These are phyloP conservation scores for Frankliniella fusca DNA, from an alignment of 2,888 invertebrate species.

Conservation along the genomic window DNA sequence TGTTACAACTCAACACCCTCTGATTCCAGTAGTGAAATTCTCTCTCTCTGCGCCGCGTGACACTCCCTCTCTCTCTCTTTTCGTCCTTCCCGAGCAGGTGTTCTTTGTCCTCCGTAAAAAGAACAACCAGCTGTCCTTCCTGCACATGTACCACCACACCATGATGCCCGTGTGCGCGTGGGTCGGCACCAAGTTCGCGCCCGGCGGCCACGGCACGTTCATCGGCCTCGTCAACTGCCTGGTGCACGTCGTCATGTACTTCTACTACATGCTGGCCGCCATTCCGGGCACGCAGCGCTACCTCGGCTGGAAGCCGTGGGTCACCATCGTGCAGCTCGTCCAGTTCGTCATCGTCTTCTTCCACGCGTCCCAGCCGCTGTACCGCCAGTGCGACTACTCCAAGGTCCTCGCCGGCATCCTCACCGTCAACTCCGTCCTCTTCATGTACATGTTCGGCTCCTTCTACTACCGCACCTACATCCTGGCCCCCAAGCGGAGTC, in stretches of 20 bases:
- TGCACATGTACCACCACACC: constrained; percentile 40
- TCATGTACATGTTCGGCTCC: constrained; percentile 52
- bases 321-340: constrained; percentile 44
- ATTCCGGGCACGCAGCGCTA: constrained; percentile 75
- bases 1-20: constrained; percentile 35
- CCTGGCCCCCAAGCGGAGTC: neutral
- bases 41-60: neutral
- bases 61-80: neutral
- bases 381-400: constrained; percentile 43
- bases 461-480: constrained; percentile 46
- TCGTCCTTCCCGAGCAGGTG: neutral
- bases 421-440: constrained; percentile 46
- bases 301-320: constrained; percentile 45
- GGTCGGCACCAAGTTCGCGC: constrained; percentile 39
- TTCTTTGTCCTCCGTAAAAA: constrained; percentile 34
- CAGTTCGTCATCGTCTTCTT: constrained; percentile 44
- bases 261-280: constrained; percentile 80
- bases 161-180: constrained; percentile 40
- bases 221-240: constrained; percentile 72
- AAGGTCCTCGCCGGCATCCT: constrained; percentile 42
- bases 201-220: constrained; percentile 38
- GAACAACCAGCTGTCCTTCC: constrained; percentile 38
- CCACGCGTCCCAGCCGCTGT: constrained; percentile 43
- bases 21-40: neutral
- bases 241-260: constrained; percentile 87